Percentiles rank a stretch among this genome's conserved stretches.
phyloP scores from a whole-genome alignment of 2,888 invertebrate species.

The Aporophyla lueneburgensis region DNA sequence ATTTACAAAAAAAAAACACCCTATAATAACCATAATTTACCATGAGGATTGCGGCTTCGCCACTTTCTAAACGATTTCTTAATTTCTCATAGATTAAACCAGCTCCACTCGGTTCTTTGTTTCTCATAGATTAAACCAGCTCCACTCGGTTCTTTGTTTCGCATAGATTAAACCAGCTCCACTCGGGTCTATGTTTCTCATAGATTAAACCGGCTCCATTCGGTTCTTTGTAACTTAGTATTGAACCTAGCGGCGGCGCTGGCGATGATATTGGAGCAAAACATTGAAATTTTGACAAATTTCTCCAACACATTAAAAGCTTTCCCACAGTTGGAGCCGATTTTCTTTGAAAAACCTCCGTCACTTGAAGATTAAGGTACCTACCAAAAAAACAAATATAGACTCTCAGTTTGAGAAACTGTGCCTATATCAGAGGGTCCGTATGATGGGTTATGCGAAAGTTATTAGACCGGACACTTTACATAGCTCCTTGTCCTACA shows the following conservation, averaged over 20 bases:
- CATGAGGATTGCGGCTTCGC: not conserved
- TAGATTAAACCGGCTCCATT: not conserved
- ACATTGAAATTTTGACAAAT: not conserved
- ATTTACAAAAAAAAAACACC: not conserved
- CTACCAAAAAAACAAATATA: not conserved
- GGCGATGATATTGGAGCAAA: not conserved
- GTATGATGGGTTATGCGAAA: conserved; percentile 66
- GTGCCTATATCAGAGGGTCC: conserved; percentile 46
- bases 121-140: not conserved
- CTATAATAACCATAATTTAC: not conserved
- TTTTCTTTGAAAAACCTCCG: not conserved
- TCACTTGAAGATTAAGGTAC: not conserved
- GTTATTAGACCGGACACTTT: conserved; percentile 69
- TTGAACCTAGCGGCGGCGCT: not conserved
- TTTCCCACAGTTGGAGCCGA: not conserved
- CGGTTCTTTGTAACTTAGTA: not conserved
- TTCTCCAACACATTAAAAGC: not conserved
- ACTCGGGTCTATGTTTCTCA: too few species aligned
- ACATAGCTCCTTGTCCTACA: conserved; percentile 66
- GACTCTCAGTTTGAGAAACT: conserved; percentile 25
- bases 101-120: too few species aligned
- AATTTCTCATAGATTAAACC: too few species aligned
- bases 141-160: not conserved
- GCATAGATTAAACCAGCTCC: too few species aligned
- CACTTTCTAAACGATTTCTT: not conserved